phyloP scores from a whole-genome alignment of 2,113 vertebrate species.

The Chionodraco myersi region DNA sequence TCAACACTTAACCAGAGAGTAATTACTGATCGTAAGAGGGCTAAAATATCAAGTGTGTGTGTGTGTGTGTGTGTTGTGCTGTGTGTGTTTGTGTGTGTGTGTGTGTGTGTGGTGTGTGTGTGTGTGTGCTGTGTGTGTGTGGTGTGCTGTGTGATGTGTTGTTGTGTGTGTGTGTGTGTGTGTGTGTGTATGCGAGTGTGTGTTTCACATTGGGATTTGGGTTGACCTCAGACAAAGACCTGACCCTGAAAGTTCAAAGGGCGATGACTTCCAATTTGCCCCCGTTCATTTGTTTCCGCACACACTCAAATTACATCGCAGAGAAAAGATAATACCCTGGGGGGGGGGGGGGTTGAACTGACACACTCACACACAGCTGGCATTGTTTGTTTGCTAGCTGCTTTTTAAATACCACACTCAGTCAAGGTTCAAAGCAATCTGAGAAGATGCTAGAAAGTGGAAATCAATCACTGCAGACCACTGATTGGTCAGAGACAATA shows the following conservation, averaged over 20 bases:
- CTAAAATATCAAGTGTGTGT: not conserved
- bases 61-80: not conserved
- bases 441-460: too few species aligned
- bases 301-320: not conserved
- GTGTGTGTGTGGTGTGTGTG: not conserved
- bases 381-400: not conserved
- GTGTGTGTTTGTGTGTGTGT: not conserved
- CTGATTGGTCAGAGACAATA: too few species aligned
- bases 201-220: not conserved
- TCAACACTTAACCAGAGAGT: constrained; percentile 11
- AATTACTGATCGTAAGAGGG: constrained; percentile 34
- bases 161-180: not conserved
- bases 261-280: not conserved
- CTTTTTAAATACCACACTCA: not conserved
- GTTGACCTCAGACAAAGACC: constrained; percentile 30
- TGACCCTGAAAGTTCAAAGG: constrained; percentile 36
- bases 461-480: too few species aligned
- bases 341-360: not conserved
- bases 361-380: not conserved
- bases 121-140: not conserved
- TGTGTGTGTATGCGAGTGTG: constrained; percentile 9
- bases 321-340: not conserved
- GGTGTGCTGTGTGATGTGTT: too few species aligned
- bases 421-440: too few species aligned
- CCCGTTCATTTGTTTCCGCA: constrained; percentile 8